These are phyloP conservation scores for Psammodynastes pulverulentus DNA, from an alignment of 2,113 vertebrate genomes.

Conservation along the genomic window DNA sequence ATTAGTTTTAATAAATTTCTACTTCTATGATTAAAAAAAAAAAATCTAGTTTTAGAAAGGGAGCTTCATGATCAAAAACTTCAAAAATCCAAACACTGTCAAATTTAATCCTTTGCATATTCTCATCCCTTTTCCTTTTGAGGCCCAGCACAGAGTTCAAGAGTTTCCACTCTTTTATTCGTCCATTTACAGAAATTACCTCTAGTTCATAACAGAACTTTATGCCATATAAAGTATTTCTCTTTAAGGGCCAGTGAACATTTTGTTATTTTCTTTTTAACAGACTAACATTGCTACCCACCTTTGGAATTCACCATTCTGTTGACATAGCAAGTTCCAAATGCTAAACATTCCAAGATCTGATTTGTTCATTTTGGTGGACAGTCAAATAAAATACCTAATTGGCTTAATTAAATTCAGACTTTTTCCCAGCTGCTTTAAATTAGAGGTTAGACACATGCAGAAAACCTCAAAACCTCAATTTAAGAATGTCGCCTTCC, in stretches of 20 bases:
- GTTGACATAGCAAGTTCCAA: conserved; percentile 30
- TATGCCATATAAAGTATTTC: not conserved
- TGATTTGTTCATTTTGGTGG: conserved; percentile 5
- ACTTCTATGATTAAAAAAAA: not conserved
- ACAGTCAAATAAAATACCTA: conserved; percentile 14
- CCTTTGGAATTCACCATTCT: conserved; percentile 21
- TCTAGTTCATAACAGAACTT: not conserved
- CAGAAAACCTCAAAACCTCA: not conserved
- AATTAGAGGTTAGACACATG: conserved; percentile 5
- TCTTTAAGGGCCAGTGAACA: not conserved
- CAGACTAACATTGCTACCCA: not conserved
- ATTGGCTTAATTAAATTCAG: conserved; percentile 4
- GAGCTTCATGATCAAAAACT: not conserved
- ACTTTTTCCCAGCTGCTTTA: conserved; percentile 9
- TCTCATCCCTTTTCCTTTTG: not conserved
- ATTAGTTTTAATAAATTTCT: not conserved
- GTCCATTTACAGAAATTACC: not conserved
- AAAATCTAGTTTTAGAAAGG: not conserved
- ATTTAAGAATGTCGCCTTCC: conserved; percentile 1
- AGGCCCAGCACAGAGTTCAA: not conserved
- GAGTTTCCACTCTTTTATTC: not conserved
- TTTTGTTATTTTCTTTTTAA: conserved; percentile 4
- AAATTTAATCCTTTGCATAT: not conserved
- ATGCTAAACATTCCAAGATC: conserved; percentile 25
- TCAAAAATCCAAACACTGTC: not conserved